Percentiles rank a stretch among this genome's conserved stretches.
Conservation (phyloP, 2,888 invertebrate species). For the Troides aeacus region DNA sequence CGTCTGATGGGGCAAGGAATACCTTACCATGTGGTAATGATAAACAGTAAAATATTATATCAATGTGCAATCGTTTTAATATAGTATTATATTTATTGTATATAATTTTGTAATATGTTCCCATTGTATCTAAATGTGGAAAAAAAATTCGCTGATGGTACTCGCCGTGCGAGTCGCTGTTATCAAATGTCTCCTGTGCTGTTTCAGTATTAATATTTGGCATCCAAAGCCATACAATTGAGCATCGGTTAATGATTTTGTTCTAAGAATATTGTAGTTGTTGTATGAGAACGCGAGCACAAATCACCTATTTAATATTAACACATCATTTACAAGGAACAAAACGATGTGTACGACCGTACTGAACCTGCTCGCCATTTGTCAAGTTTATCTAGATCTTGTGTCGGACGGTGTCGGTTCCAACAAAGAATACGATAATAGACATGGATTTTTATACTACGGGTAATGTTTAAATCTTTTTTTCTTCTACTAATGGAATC, state of each 20-base stretch:
- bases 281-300: neutral
- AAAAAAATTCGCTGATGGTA: too few species aligned
- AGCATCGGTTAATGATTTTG: neutral
- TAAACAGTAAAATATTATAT: too few species aligned
- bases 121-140: too few species aligned
- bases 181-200: too few species aligned
- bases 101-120: too few species aligned
- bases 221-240: neutral
- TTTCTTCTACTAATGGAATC: neutral
- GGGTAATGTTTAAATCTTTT: neutral
- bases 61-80: too few species aligned
- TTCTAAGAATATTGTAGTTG: neutral
- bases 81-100: too few species aligned
- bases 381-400: conserved; percentile 17
- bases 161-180: too few species aligned
- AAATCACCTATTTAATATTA: conserved; percentile 8
- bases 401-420: conserved; percentile 20
- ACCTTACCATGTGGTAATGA: too few species aligned
- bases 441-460: conserved; percentile 5
- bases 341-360: conserved; percentile 15
- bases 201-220: too few species aligned
- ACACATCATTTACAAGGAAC: conserved; percentile 14
- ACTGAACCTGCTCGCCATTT: conserved; percentile 18
- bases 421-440: conserved; percentile 8
- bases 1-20: too few species aligned